These are phyloP conservation scores for Amphibalanus amphitrite DNA, from an alignment of 1,140 invertebrate species.

Conservation along the genomic window DNA sequence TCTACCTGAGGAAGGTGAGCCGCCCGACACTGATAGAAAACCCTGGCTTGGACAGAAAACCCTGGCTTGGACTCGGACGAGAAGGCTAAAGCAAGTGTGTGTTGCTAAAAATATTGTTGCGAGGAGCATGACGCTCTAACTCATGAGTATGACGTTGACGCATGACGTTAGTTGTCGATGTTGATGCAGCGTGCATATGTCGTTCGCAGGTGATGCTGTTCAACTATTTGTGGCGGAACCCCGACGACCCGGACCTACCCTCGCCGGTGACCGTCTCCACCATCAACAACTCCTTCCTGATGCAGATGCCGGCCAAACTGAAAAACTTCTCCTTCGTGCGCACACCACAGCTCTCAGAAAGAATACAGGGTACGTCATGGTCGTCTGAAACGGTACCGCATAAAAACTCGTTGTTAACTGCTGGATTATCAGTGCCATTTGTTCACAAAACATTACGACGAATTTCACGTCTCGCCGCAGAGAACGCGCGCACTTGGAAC, in stretches of 20 bases:
- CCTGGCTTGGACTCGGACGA: too few species aligned
- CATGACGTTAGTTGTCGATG: background rate
- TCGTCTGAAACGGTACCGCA: too few species aligned
- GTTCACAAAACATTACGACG: too few species aligned
- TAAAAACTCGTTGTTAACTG: too few species aligned
- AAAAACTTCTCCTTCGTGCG: background rate
- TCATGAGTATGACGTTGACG: too few species aligned
- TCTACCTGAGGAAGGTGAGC: conserved; percentile 18
- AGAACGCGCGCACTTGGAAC: background rate
- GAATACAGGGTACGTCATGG: background rate
- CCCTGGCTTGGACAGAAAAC: too few species aligned
- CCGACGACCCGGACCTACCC: background rate
- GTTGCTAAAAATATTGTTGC: too few species aligned
- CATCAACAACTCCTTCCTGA: background rate
- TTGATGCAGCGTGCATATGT: background rate
- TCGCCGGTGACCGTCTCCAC: background rate
- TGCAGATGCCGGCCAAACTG: background rate
- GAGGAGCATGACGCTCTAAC: too few species aligned
- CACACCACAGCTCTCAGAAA: background rate
- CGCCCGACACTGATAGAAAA: too few species aligned
- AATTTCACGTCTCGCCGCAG: background rate
- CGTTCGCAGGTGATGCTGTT: background rate
- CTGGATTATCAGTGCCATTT: too few species aligned
- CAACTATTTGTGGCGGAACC: background rate
- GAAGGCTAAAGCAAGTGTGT: too few species aligned